phyloP scores from a whole-genome alignment of 2,113 vertebrate genomes.

The Coreoperca whiteheadi region DNA sequence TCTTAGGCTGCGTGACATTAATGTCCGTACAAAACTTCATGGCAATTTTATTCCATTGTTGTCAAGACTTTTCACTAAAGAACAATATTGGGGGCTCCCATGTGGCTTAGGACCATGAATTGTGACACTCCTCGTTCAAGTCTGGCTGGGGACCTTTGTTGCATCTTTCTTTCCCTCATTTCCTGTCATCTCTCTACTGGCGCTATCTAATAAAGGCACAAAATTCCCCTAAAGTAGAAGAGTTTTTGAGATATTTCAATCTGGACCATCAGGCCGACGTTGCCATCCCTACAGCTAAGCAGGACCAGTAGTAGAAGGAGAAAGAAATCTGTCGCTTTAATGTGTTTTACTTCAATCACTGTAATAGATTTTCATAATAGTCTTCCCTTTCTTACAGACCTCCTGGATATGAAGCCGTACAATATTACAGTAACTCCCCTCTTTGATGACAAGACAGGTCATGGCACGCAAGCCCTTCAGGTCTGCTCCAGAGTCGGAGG shows the following conservation, averaged over 20 bases:
- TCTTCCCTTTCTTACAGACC: conserved; percentile 51
- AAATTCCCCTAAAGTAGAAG: no score
- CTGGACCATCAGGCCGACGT: no score
- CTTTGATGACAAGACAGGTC: conserved; percentile 59
- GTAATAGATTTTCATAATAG: background rate
- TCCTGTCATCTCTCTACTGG: background rate
- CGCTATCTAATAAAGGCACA: background rate
- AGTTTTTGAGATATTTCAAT: no score
- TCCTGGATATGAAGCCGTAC: conserved; percentile 61
- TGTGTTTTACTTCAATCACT: background rate
- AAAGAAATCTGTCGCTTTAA: background rate
- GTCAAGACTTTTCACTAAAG: no score
- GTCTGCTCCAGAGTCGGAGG: conserved; percentile 70
- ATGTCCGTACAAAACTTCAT: no score
- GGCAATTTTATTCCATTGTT: no score
- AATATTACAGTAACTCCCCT: conserved; percentile 76
- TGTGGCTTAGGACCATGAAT: no score
- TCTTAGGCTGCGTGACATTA: no score
- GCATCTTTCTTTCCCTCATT: background rate
- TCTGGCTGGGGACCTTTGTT: background rate
- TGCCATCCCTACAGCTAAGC: no score
- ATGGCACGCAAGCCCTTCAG: conserved; percentile 13
- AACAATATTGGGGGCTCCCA: no score
- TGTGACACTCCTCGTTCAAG: no score
- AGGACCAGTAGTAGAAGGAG: background rate